Evolutionary conservation across 2,113 vertebrate genomes (phyloP).

Genomic region (Daboia siamensis): DNA sequence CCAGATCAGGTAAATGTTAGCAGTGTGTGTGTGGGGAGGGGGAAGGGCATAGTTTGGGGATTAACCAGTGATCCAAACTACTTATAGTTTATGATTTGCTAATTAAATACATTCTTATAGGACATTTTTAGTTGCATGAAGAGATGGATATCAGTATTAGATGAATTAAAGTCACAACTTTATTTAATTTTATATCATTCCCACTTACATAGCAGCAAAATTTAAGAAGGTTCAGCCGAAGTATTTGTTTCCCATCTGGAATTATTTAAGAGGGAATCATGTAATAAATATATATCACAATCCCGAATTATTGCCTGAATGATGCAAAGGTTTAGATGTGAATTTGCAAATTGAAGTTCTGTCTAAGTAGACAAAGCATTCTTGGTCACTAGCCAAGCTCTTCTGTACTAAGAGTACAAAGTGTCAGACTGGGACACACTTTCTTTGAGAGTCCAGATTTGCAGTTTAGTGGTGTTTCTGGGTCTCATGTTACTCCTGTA

Average conservation of each 20-base stretch:
- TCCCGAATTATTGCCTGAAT: not conserved
- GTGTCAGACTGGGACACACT: not conserved
- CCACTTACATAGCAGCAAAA: not conserved
- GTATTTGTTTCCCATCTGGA: not conserved
- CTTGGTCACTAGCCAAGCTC: not conserved
- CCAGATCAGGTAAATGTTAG: not conserved
- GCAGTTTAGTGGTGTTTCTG: not conserved
- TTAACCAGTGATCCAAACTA: not conserved
- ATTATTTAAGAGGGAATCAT: not conserved
- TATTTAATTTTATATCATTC: not conserved
- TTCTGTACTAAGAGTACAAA: not conserved
- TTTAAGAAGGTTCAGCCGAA: not conserved
- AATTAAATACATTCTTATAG: constrained; percentile 15
- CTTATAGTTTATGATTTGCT: not conserved
- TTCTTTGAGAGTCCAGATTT: not conserved
- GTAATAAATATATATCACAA: not conserved
- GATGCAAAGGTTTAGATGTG: not conserved
- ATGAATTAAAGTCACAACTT: not conserved
- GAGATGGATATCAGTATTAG: not conserved
- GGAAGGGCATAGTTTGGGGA: not conserved
- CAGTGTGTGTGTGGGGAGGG: not conserved
- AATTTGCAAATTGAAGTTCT: not conserved
- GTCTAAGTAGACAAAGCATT: not conserved
- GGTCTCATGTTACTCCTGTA: not conserved
- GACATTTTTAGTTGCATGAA: not conserved